These are phyloP conservation scores for Alviniconcha marisindica DNA, from an alignment of 1,140 invertebrate species.

Conservation along the genomic window DNA sequence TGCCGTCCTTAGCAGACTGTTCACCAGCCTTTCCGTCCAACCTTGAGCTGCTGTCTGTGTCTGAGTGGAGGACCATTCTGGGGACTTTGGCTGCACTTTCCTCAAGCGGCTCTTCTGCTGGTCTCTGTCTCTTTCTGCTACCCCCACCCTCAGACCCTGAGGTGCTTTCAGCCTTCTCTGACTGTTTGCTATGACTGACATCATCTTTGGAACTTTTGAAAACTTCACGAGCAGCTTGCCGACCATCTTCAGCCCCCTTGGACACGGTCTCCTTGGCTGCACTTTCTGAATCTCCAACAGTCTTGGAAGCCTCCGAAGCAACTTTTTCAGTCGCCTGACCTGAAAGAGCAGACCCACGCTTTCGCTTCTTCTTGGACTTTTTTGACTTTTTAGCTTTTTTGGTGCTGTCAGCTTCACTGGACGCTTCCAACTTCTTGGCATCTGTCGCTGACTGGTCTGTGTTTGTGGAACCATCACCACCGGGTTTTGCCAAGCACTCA, in stretches of 20 bases:
- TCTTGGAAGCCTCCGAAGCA: neutral
- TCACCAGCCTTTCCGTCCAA: neutral
- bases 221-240: too few relatives aligned
- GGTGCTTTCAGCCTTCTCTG: too few relatives aligned
- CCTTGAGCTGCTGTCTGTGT: neutral
- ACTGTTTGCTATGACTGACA: neutral
- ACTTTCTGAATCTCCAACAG: neutral
- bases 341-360: neutral
- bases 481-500: too few relatives aligned
- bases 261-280: neutral
- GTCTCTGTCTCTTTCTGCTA: neutral
- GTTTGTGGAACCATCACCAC: too few relatives aligned
- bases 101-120: neutral
- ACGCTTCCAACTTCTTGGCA: neutral
- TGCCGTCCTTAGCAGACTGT: neutral
- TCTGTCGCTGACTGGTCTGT: neutral
- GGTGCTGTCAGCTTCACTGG: neutral
- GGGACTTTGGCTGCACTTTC: neutral
- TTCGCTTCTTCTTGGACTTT: slow-evolving; percentile 21
- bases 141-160: too few relatives aligned
- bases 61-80: neutral
- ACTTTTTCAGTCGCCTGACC: neutral
- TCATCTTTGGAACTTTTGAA: too few relatives aligned
- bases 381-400: slow-evolving; percentile 10
- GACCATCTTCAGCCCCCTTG: neutral